Evolutionary conservation across 2,797 vertebrate species (phyloP).

Genomic region (Gobio occitaniae): DNA sequence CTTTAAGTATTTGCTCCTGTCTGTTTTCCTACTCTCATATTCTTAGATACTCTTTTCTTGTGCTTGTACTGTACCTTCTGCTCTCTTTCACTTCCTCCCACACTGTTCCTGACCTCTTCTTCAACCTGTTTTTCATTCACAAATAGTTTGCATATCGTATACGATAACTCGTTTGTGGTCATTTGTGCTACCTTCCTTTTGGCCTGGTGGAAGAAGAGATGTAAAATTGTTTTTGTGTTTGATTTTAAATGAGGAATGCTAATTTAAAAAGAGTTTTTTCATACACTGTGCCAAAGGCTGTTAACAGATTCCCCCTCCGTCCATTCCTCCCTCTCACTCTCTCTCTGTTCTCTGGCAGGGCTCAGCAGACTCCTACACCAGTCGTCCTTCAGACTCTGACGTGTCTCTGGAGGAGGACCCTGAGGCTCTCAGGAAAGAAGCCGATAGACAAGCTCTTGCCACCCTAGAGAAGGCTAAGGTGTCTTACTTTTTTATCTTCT

Average conservation of each 20-base stretch:
- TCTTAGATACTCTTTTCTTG: background rate
- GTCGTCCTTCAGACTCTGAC: conserved; percentile 95
- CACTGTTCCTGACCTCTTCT: conserved; percentile 20
- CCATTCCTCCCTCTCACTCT: conserved; percentile 27
- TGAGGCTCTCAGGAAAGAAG: conserved; percentile 93
- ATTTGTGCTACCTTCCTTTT: background rate
- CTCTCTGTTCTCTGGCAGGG: conserved; percentile 78
- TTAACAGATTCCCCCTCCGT: background rate
- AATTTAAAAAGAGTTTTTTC: conserved; percentile 10
- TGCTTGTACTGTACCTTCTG: conserved; percentile 8
- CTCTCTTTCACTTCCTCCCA: conserved; percentile 14
- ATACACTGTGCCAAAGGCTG: conserved; percentile 1
- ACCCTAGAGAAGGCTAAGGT: conserved; percentile 99
- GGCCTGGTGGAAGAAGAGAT: conserved; percentile 19
- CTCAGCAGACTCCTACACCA: conserved; percentile 97
- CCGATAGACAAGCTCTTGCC: conserved; percentile 94
- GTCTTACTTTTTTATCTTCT: background rate
- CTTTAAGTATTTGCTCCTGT: background rate
- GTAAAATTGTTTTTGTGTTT: background rate
- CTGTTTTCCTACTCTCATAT: background rate
- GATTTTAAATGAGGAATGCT: background rate
- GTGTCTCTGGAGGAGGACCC: conserved; percentile 97
- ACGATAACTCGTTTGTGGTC: background rate
- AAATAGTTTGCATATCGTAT: background rate
- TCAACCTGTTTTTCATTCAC: conserved; percentile 35